A percentile compares a stretch with the other conserved stretches of the same genome.
These are phyloP conservation scores for Colius striatus DNA, from an alignment of 2,113 vertebrate genomes.

Conservation along the genomic window DNA sequence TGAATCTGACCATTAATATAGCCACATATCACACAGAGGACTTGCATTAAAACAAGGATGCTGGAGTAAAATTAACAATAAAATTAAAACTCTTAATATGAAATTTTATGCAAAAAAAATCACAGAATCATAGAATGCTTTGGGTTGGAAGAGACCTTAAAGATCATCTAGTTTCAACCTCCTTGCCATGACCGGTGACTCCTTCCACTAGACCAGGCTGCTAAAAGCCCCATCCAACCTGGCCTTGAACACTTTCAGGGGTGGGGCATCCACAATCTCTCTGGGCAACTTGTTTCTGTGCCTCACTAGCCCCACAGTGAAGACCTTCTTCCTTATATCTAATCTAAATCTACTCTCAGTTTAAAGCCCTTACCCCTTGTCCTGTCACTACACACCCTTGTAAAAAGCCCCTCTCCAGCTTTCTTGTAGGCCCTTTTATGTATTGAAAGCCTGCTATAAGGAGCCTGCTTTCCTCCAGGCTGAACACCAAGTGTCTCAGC, in stretches of 20 bases:
- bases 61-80: not conserved
- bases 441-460: not conserved
- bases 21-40: not conserved
- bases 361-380: not conserved
- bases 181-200: too few species aligned
- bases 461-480: not conserved
- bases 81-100: not conserved
- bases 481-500: not conserved
- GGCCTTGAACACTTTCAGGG: not conserved
- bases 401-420: not conserved
- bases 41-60: not conserved
- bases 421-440: not conserved
- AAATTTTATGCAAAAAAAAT: not conserved
- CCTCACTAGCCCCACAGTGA: not conserved
- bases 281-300: not conserved
- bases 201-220: not conserved
- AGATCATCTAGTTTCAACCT: not conserved
- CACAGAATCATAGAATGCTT: not conserved
- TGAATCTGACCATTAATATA: not conserved
- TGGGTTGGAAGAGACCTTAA: not conserved
- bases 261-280: not conserved
- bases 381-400: not conserved
- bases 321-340: not conserved
- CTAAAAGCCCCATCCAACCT: not conserved
- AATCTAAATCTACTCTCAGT: not conserved